Evolutionary conservation across 2,113 vertebrate species (phyloP), one percentile per base, ranked within the genome.

Genomic region (Ptilorrhoa leucosticta): DNA sequence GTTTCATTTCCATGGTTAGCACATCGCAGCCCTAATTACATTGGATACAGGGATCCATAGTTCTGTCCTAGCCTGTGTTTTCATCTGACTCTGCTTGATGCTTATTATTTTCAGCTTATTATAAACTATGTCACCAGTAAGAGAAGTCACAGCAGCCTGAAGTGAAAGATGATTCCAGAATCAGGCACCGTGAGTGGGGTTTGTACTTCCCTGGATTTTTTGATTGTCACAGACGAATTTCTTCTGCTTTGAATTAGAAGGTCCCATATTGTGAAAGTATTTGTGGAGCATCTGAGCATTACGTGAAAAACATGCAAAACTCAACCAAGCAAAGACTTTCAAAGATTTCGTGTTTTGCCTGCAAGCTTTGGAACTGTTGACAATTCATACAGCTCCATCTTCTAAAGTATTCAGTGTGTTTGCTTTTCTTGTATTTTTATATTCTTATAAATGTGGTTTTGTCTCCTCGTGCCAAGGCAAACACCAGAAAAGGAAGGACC

Each of bases 51-150:
- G 28, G 58, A 83, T 63, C 61, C 11, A 16, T 4, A 12, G 54
- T 68, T 83, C 89, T 68, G 47, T 66, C 72, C 92, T 75, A 70
- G 33, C 10, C 66, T 53, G 54, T 21, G 66, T 95, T 94, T 93
- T 70, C 53, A 16, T 72, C 50, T 73, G 31, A 45, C 80, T 83
- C 76, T 92, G 64, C 88, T 90, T 97, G 71, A 53, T 58, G 54
- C 68, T 83, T 92, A 61, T 33, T 95, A 73, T 93, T 92, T 92
- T 77, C 58, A 86, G 42, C 68, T 94, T 88, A 48, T 83, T 92
- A 73, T 51, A 69, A 92, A 76, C 35, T 37, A 21, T 83, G 54
- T 19, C 88, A 90, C 50, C 53, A 65, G n/a, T 33, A 47, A 83
- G 50, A 75, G 45, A 58, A 92, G 53, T 44, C 45, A 44, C 57